Evolutionary conservation across 2,797 vertebrate species (phyloP), one percentile per base, ranked within the genome.

Genomic region (Sphaeramia orbicularis): DNA sequence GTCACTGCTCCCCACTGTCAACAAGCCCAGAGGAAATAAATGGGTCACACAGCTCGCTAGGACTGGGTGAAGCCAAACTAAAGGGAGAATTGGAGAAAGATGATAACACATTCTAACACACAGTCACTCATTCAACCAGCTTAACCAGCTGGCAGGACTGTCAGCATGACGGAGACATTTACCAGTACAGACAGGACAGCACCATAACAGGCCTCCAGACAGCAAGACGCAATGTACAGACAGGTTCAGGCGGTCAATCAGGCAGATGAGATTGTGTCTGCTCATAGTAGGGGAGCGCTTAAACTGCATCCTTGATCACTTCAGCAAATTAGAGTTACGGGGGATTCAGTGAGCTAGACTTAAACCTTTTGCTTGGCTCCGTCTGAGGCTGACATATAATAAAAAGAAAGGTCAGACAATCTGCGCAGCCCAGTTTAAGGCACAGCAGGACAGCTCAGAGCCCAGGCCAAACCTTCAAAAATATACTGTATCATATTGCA

Each of bases 271-370:
- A 80, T 57, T 71, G 58, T 16, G 76, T 77, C 57, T 49, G 71
- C 57, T 68, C 13, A 5, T 40, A 47, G 59, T 44, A 21, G 53
- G 54, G 63, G 49, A 75, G 70, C 40, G 67, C 71, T 80, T 56
- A 72, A 80, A 80, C 47, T 42, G n/a, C 62, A 58, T 69, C 71
- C 66, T 77, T 74, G 71, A 88, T 85, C 71, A 82, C 75, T 57
- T 71, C 32, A 18, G 78, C 68, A 77, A 83, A 85, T 81, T 81
- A 65, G 59, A 80, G 62, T 21, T 54, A 49, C 12, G 1, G 64
- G 48, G 58, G 51, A 74, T 64, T 83, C 67, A n/a, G 60, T 12
- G 45, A 69, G 65, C 72, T 21, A 30, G 61, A 71, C 40, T 69
- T 77, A 72, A 80, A 79, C 62, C 70, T 44, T 53, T 40, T 32